Base-by-base conservation (phyloP, 2,113 vertebrate species). In the Eretmochelys imbricata region DNA sequence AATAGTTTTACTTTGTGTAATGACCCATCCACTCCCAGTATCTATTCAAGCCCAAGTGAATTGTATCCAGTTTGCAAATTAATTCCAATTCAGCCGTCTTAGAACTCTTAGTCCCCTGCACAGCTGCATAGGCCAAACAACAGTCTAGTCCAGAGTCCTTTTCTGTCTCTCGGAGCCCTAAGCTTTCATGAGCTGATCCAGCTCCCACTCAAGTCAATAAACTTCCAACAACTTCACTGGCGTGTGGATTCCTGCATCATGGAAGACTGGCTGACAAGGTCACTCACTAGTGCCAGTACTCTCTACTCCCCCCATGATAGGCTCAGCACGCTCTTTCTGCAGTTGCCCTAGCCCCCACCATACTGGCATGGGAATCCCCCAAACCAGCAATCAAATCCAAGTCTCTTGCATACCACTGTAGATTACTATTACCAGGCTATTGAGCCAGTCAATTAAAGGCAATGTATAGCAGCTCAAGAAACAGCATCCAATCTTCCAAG, bases 271-370 rank as follows among this genome's bases (percentile, higher is more conserved):
- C 5, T 76, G 24, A 76, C 24, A 7, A 8, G 27, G 38, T 78
- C 75, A 78, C 42, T 78, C 38, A 46, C 38, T 42, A 80, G 1
- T 4, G 5, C 8, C 4, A 85, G 82, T 1, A 29, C 11, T 4
- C 12, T 51, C 25, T 13, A 22, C 22, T n/a, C 27, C 4, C 0
- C 0, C 10, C n/a, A 19, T 0, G 1, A 3, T 0, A 3, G 3
- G 10, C n/a, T 90, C 48, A 3, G 31, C 42, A 48, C 8, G 11
- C 4, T 50, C 27, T 55, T 50, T 1, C 65, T 16, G 50, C 62
- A 7, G 5, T 7, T 48, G 5, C 24, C 8, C n/a, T 3, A 12
- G 5, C 1, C 29, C 48, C n/a, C 62, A 78, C 25, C 5, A 22
- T 5, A 1, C 29, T 10, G 27, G n/a, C 9, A 31, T 24, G 14